Evolutionary conservation across 2,797 vertebrate species (phyloP), one percentile per base, ranked within the genome.

Genomic region (Melanotaenia pygmaea): DNA sequence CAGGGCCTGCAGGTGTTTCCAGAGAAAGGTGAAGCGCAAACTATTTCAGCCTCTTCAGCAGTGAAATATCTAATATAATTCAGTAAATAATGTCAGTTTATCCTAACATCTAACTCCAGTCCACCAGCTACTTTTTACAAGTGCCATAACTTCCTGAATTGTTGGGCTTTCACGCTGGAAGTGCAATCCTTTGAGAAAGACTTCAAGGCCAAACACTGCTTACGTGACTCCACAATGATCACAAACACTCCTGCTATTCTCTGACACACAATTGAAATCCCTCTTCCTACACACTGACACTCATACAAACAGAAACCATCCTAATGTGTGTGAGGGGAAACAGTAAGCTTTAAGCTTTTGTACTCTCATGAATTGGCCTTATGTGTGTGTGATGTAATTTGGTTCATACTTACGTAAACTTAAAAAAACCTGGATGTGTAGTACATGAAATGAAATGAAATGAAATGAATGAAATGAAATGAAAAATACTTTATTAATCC

Each of bases 21-120:
- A 6, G 26, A 65, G 63, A 56, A 78, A 80, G 67, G 56, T 62
- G 64, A 22, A 32, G 40, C 53, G 30, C 22, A 58, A 32, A 53
- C 50, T 51, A 38, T 53, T 72, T 51, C 60, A 72, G 57, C 22
- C 67, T 26, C 34, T 67, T 74, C 54, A 78, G 65, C 59, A 61
- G 59, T 26, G 22, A 84, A 85, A 81, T 80, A 63, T 76, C 70
- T 71, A 85, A 74, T 80, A 72, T 74, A 82, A 84, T 64, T 88
- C 43, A 77, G 43, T 82, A 82, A 74, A 86, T 72, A 81, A 87
- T 63, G 72, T 87, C 82, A 76, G 76, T 71, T 77, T 70, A 84
- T 87, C 72, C 63, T 72, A 81, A 89, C 74, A 88, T 89, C 79
- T 86, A 67, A 90, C 86, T 89, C 64, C 67, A 79, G 73, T 77